These are phyloP conservation scores for Musca vetustissima DNA, from an alignment of 1,140 invertebrate genomes.

Conservation along the genomic window DNA sequence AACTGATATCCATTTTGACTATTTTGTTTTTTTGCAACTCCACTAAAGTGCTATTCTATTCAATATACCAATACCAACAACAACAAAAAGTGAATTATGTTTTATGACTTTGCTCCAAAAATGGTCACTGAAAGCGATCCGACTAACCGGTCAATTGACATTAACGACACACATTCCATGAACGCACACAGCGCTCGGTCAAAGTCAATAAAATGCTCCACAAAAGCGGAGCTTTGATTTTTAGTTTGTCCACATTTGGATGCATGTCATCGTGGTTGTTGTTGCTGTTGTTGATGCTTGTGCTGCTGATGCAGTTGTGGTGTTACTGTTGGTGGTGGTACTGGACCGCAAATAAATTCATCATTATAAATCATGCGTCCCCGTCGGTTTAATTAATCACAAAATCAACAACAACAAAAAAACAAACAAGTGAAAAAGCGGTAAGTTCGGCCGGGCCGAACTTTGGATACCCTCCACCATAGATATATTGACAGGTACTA, in stretches of 20 bases:
- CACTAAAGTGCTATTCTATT: too few relatives aligned
- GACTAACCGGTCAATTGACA: background rate
- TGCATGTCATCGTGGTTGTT: too few relatives aligned
- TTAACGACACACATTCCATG: background rate
- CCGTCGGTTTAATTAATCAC: slow-evolving; percentile 45
- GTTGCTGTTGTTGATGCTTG: too few relatives aligned
- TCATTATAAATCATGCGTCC: slow-evolving; percentile 52
- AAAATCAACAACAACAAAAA: slow-evolving; percentile 16
- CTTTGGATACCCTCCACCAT: too few relatives aligned
- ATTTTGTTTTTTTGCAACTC: too few relatives aligned
- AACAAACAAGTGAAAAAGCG: too few relatives aligned
- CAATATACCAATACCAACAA: too few relatives aligned
- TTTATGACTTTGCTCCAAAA: slow-evolving; percentile 18
- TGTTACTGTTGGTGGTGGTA: background rate
- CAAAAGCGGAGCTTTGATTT: slow-evolving; percentile 11
- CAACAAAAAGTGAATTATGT: slow-evolving; percentile 13
- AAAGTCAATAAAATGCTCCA: slow-evolving; percentile 16
- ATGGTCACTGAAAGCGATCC: slow-evolving; percentile 13
- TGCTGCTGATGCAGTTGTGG: too few relatives aligned
- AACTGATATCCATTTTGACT: too few relatives aligned
- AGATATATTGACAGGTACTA: too few relatives aligned
- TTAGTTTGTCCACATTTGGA: background rate
- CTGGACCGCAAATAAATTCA: slow-evolving; percentile 48
- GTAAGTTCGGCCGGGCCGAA: too few relatives aligned
- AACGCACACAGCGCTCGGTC: slow-evolving; percentile 5